phyloP scores from a whole-genome alignment of 2,113 vertebrate genomes.

The Smithornis capensis region DNA sequence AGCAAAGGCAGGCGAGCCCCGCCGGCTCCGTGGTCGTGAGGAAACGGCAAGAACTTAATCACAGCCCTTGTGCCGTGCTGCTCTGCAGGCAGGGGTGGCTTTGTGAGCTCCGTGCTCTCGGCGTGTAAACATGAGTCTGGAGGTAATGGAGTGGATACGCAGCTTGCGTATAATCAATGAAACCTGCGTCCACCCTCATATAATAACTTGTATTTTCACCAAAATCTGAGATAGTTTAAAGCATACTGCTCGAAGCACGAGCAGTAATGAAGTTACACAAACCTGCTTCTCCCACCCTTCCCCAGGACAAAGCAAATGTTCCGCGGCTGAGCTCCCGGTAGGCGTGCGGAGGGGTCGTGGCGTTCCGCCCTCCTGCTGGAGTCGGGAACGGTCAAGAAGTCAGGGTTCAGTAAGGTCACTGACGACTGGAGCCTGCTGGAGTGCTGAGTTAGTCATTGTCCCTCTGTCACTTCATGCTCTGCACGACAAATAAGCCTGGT shows the following conservation, averaged over 20 bases:
- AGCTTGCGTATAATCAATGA: not conserved
- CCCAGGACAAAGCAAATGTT: accelerated
- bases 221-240: accelerated
- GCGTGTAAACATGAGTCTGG: not conserved
- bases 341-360: not conserved
- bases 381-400: not conserved
- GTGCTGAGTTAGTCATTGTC: not conserved
- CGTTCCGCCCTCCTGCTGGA: accelerated
- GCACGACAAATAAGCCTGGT: not conserved
- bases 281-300: accelerated
- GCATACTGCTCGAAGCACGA: accelerated
- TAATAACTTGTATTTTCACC: accelerated
- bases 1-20: not conserved
- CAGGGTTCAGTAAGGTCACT: not conserved
- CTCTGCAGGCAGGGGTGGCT: accelerated
- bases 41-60: accelerated
- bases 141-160: not conserved
- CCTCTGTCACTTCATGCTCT: not conserved
- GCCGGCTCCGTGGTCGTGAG: accelerated
- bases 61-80: not conserved
- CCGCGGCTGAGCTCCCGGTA: not conserved
- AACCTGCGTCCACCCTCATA: accelerated
- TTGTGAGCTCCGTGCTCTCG: accelerated
- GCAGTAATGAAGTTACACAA: not conserved
- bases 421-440: not conserved